A percentile compares a stretch with the other conserved stretches of the same genome.
Evolutionary conservation across 2,888 invertebrate species (phyloP).

Genomic region (Agrilus cyanescens): DNA sequence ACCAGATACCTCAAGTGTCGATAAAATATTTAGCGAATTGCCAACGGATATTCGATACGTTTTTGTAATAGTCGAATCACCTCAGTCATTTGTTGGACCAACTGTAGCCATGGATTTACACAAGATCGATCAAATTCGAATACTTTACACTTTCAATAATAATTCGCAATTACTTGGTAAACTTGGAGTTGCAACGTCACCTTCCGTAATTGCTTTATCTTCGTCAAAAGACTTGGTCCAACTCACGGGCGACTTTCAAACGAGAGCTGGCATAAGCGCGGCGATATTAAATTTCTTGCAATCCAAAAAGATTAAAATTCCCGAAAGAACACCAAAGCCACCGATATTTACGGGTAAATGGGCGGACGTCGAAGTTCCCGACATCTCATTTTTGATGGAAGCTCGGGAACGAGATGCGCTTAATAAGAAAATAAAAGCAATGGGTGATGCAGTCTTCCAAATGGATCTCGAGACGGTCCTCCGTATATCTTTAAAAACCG

Average conservation of each 20-base stretch:
- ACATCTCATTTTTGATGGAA: conserved; percentile 21
- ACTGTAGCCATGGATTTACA: conserved; percentile 57
- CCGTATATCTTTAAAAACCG: conserved; percentile 70
- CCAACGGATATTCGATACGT: conserved; percentile 42
- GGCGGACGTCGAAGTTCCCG: conserved; percentile 31
- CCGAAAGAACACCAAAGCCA: conserved; percentile 13
- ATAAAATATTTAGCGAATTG: conserved; percentile 42
- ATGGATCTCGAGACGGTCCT: conserved; percentile 81
- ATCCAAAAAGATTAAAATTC: conserved; percentile 25
- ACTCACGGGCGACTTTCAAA: conserved; percentile 12
- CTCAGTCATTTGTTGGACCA: conserved; percentile 48
- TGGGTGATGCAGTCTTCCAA: conserved; percentile 59
- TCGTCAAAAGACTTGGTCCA: conserved; percentile 23
- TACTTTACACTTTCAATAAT: conserved; percentile 46
- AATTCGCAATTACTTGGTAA: conserved; percentile 41
- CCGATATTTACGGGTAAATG: conserved; percentile 29
- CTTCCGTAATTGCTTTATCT: conserved; percentile 42
- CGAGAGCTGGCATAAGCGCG: conserved; percentile 36
- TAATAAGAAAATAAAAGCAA: conserved; percentile 28
- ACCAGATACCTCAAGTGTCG: conserved; percentile 39
- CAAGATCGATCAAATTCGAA: conserved; percentile 41
- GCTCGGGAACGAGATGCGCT: conserved; percentile 25
- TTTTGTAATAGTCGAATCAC: conserved; percentile 55
- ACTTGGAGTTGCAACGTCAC: conserved; percentile 40
- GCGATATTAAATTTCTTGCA: conserved; percentile 44